Base-by-base conservation (phyloP, 2,113 vertebrate genomes). In the Thomomys bottae region DNA sequence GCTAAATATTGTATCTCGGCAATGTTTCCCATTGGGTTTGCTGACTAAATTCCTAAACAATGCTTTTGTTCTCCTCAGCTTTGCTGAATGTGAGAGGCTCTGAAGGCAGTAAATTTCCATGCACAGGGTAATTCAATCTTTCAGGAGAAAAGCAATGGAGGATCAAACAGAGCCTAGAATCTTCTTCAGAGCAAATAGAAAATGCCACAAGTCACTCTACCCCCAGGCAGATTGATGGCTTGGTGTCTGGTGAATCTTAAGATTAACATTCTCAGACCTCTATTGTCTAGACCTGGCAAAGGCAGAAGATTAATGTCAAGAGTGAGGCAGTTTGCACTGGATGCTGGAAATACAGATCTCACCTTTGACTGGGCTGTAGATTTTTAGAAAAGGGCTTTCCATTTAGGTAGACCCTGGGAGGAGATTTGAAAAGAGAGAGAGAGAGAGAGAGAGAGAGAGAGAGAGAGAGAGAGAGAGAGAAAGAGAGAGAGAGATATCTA, bases 351-450 rank as follows among this genome's bases (percentile, higher is more conserved):
- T 94, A 96, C 78, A 96, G 96, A 96, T 70, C 12, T 34, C 92
- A 40, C 83, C 86, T 96, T 96, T 95, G 92, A 94, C 32, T 70
- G 90, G 94, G 94, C 70, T 81, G 21, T 34, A 89, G 92, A 87
- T 54, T 54, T 54, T 91, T 93, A 96, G n/a, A n/a, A 96, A 91
- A 71, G 36, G 75, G 38, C 45, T 67, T 95, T 93, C 83, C 14
- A 1, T 95, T 95, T 87, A 93, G 90, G 92, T 71, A 93, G 76
- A 34, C 26, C n/a, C 82, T 95, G 89, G 81, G 76, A 95, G 78
- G 93, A 94, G 83, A 84, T 95, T 96, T 96, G 90, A 93, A 96
- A 91, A 68, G 94, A 84, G 89, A 71, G 88, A 92, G 81, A 92
- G 81, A 96, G 73, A 79, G n/a, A 84, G 89, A 71, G 88, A 92